Conservation (phyloP, 2,888 invertebrate species). For the Hemicrepidius hirtus region DNA sequence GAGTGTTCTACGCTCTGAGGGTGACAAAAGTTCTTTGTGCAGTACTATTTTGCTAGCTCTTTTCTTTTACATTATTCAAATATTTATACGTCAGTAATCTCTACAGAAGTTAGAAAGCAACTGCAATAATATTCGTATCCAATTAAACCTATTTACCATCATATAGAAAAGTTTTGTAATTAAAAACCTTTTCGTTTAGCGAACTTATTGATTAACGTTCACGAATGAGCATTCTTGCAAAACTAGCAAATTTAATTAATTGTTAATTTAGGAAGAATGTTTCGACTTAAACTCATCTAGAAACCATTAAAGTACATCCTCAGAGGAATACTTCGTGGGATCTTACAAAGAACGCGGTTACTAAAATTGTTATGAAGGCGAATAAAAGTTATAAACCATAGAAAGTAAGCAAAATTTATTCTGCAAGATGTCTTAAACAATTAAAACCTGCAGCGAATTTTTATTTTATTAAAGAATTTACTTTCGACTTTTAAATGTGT, state of each 20-base stretch:
- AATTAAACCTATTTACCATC: neutral
- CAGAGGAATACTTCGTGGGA: neutral
- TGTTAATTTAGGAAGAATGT: constrained; percentile 29
- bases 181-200: constrained; percentile 18
- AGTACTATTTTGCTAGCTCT: too few relatives aligned
- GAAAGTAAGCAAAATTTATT: too few relatives aligned
- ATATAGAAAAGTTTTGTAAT: constrained; percentile 22
- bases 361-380: neutral
- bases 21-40: too few relatives aligned
- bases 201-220: constrained; percentile 24
- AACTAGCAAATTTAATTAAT: constrained; percentile 35
- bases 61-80: neutral
- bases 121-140: neutral
- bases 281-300: constrained; percentile 12
- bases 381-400: neutral
- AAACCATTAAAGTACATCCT: constrained; percentile 10
- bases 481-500: too few relatives aligned
- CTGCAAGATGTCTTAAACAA: too few relatives aligned
- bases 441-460: too few relatives aligned
- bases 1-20: too few relatives aligned
- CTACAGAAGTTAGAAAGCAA: neutral
- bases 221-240: constrained; percentile 15
- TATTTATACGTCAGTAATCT: too few relatives aligned
- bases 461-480: too few relatives aligned
- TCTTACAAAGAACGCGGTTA: neutral